phyloP scores from a whole-genome alignment of 1,140 invertebrate species.

The Hylaeus anthracinus region DNA sequence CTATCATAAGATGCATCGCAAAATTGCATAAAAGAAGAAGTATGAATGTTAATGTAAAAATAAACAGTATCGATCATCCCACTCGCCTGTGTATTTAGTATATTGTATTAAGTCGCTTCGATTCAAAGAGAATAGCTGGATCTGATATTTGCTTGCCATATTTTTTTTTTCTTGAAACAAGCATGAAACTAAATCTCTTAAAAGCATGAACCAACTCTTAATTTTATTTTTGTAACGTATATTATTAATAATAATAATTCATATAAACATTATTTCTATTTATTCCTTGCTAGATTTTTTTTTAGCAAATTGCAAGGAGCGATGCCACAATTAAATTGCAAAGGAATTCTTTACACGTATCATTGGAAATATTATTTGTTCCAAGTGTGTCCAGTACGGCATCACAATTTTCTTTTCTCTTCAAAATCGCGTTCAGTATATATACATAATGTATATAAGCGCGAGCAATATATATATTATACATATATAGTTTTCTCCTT shows the following conservation, averaged over 20 bases:
- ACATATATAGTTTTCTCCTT: slow-evolving; percentile 64
- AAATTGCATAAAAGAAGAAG: not conserved
- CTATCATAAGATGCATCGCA: not conserved
- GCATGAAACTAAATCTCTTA: slow-evolving; percentile 76
- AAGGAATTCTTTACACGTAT: slow-evolving; percentile 52
- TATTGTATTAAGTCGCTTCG: slow-evolving; percentile 52
- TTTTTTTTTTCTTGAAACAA: slow-evolving; percentile 64
- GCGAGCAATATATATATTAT: slow-evolving; percentile 69
- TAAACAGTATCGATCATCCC: not conserved
- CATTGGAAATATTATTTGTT: slow-evolving; percentile 38
- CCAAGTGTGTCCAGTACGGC: slow-evolving; percentile 26
- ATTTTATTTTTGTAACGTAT: slow-evolving; percentile 74
- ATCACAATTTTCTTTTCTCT: slow-evolving; percentile 32
- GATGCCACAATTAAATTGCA: slow-evolving; percentile 54
- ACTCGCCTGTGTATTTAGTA: not conserved
- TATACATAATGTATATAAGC: slow-evolving; percentile 74
- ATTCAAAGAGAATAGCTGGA: slow-evolving; percentile 68
- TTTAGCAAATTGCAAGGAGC: slow-evolving; percentile 57
- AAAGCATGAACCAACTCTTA: slow-evolving; percentile 79
- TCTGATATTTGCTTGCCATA: slow-evolving; percentile 55
- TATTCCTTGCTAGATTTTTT: slow-evolving; percentile 68
- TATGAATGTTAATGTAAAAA: not conserved
- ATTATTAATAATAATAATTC: slow-evolving; percentile 74
- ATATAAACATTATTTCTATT: slow-evolving; percentile 79
- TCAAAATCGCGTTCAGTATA: slow-evolving; percentile 55